phyloP scores from a whole-genome alignment of 2,888 invertebrate species.

The Andricus quercusramuli region DNA sequence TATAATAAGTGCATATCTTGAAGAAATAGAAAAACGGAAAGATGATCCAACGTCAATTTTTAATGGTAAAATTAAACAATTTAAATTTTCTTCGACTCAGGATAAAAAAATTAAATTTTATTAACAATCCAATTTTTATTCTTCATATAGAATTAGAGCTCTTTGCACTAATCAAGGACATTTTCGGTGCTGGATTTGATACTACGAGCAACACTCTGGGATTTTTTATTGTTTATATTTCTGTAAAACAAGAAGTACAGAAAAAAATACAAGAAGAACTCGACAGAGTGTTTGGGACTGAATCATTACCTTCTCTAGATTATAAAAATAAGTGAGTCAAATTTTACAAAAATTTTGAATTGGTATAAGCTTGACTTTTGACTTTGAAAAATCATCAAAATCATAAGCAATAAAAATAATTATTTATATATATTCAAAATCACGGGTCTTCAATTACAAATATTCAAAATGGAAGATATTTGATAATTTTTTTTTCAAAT shows the following conservation, averaged over 20 bases:
- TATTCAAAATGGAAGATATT: too few relatives aligned
- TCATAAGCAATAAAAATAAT: too few relatives aligned
- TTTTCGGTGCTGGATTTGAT: constrained; percentile 92
- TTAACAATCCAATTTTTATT: neutral
- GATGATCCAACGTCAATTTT: constrained; percentile 57
- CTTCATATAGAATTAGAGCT: constrained; percentile 83
- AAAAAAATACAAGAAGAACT: constrained; percentile 87
- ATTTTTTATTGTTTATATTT: constrained; percentile 87
- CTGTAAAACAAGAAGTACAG: constrained; percentile 85
- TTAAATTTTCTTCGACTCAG: neutral
- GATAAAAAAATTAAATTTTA: too few relatives aligned
- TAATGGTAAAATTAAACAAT: too few relatives aligned
- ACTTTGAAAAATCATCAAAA: too few relatives aligned
- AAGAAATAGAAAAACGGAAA: constrained; percentile 64
- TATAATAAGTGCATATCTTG: constrained; percentile 71
- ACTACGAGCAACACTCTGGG: constrained; percentile 89
- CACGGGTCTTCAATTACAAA: too few relatives aligned
- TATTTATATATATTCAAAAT: too few relatives aligned
- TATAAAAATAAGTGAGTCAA: constrained; percentile 59
- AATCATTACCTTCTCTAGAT: constrained; percentile 82
- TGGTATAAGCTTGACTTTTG: too few relatives aligned
- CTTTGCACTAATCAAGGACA: constrained; percentile 88
- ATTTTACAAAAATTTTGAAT: neutral
- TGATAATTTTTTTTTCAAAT: too few relatives aligned
- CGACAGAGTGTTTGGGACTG: constrained; percentile 85